Evolutionary conservation across 2,797 vertebrate species (phyloP), one percentile per base, ranked within the genome.

Genomic region (Selene dorsalis): DNA sequence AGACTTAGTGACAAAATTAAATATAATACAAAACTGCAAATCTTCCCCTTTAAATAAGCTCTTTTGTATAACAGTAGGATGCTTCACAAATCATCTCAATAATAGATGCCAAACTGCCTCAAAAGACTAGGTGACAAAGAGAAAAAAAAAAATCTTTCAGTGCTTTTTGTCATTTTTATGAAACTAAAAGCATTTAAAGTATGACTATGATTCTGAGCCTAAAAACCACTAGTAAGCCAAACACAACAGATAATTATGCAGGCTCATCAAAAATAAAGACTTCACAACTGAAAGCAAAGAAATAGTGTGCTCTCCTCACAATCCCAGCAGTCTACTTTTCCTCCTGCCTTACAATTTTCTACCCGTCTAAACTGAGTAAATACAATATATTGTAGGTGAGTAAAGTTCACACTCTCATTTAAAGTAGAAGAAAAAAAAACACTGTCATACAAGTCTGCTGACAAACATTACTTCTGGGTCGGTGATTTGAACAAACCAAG

Each of bases 401-500:
- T 60, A 30, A 55, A 72, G 64, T 77, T 72, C 10, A 14, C 52
- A 68, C 69, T 62, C 43, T 47, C 28, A 45, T 62, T 81, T 78
- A 68, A 73, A 79, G 50, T 47, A 28, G 48, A 57, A 47, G 13
- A 41, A 14, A 20, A 71, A 59, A 81, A 41, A 41, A 41, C 78
- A 61, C 74, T 14, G 41, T 69, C 70, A 84, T 64, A 79, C 52
- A 74, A 79, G 75, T 79, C 68, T 76, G 82, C 78, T 84, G 86
- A 80, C 77, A 75, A 88, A 86, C 61, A 69, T 88, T 84, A 86
- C 53, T 84, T 85, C 61, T 87, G 75, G 82, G 69, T 86, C 81
- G 71, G 84, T 60, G 79, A 89, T 60, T 73, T 82, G 69, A 88
- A 82, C 81, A 92, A 88, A 91, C 79, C 79, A 81, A 85, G 83